These are phyloP conservation scores for Forbesichthys papilliferus DNA, from an alignment of 2,113 vertebrate species.

Conservation along the genomic window DNA sequence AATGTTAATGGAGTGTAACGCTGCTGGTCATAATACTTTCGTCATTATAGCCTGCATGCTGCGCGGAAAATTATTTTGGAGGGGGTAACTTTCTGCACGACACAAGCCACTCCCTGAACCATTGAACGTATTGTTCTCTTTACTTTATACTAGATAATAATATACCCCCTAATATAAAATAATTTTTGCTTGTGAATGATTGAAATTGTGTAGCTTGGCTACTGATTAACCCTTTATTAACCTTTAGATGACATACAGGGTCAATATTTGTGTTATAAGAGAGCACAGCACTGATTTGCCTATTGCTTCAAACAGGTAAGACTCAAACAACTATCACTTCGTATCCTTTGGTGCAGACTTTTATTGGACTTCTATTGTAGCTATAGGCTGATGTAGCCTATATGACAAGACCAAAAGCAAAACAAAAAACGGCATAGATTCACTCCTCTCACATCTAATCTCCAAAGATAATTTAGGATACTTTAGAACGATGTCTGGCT, in stretches of 20 bases:
- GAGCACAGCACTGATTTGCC: constrained; percentile 28
- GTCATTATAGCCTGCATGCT: background rate
- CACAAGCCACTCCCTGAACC: background rate
- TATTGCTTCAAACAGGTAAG: background rate
- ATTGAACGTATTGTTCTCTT: background rate
- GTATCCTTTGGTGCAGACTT: background rate
- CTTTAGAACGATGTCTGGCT: background rate
- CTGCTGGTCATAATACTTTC: background rate
- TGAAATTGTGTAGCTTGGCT: background rate
- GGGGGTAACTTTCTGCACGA: background rate
- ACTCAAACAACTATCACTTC: too few relatives aligned
- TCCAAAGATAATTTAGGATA: background rate
- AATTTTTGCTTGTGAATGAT: too few relatives aligned
- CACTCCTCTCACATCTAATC: too few relatives aligned
- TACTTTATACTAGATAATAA: background rate
- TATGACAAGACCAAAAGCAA: too few relatives aligned
- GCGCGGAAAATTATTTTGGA: background rate
- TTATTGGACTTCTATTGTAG: too few relatives aligned
- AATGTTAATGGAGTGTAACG: background rate
- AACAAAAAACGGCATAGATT: background rate
- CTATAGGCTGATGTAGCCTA: background rate
- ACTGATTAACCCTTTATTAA: constrained; percentile 39
- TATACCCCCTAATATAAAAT: too few relatives aligned
- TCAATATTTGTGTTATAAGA: constrained; percentile 56
- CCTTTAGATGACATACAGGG: constrained; percentile 17